Evolutionary conservation across 1,140 invertebrate genomes (phyloP), one percentile per base, ranked within the genome.

Genomic region (Pogonomyrmex barbatus): DNA sequence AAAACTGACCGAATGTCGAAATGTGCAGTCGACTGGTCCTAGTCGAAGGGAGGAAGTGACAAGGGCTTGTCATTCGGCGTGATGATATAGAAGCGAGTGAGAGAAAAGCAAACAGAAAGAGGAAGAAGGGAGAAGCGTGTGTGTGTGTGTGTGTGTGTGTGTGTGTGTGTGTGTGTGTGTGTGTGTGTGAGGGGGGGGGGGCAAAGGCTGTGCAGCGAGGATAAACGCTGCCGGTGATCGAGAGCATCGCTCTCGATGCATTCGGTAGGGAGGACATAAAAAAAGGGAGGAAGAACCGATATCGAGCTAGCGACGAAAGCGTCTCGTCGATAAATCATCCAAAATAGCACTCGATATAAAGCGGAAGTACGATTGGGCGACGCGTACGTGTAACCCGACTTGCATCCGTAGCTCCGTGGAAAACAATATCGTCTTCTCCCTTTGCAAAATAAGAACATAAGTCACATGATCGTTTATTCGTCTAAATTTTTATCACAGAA

Each of bases 301-400:
- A 91, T 90, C 88, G 85, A 82, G 62, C 52, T 79, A 85, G 75
- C 86, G 85, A 87, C 84, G 88, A 89, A 88, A 87, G 83, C 81
- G 62, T 75, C 83, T 91, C 89, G 60, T 60, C 88, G 76, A 91
- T 90, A 90, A 90, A 90, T 90, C 89, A 90, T 87, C 89, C 76
- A 90, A 90, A 90, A 89, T 89, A 90, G 88, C 63, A 65, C 86
- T 85, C 56, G 81, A 60, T 85, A 87, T 83, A 88, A 89, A 90
- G 87, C 86, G 89, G 63, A 90, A 86, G 58, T 68, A 82, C 70
- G 86, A 90, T 86, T 90, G 88, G 73, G 58, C 70, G 52, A 42
- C 75, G 60, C 62, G 83, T 89, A 86, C 45, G 52, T 70, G 30
- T 62, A 45, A 45, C 45, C 39, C 83, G 60, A 50, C 77, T 45